Evolutionary conservation across 2,888 invertebrate species (phyloP).

Genomic region (Trachelus tabidus): DNA sequence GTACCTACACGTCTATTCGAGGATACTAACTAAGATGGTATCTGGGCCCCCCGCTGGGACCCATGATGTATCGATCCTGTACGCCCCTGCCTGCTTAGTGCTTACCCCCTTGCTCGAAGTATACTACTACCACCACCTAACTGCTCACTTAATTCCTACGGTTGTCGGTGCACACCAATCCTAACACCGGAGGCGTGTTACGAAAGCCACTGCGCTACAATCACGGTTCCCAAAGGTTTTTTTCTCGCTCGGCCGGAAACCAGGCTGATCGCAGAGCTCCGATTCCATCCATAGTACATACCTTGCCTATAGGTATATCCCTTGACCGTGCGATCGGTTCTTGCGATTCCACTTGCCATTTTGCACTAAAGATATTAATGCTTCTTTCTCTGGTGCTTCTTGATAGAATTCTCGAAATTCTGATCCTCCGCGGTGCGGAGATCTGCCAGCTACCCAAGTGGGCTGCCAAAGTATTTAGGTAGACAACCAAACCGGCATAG

Average conservation of each 20-base stretch:
- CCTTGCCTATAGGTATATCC: neutral
- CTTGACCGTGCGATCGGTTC: neutral
- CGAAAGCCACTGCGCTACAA: slow-evolving; percentile 18
- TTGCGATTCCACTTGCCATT: neutral
- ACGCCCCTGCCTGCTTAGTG: slow-evolving; percentile 49
- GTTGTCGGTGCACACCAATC: slow-evolving; percentile 27
- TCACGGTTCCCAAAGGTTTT: slow-evolving; percentile 3
- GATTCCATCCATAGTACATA: neutral
- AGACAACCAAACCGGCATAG: neutral
- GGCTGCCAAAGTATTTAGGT: neutral
- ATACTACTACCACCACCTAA: slow-evolving; percentile 24
- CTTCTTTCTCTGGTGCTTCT: neutral
- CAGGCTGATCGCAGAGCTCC: neutral
- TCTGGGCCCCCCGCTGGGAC: slow-evolving; percentile 57
- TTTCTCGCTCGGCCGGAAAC: neutral
- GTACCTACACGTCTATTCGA: slow-evolving; percentile 51
- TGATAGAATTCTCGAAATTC: neutral
- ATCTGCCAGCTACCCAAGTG: neutral
- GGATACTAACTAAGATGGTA: slow-evolving; percentile 56
- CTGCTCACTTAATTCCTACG: slow-evolving; percentile 27
- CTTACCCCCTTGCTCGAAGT: slow-evolving; percentile 13
- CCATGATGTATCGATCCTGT: slow-evolving; percentile 64
- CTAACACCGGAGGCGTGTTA: slow-evolving; percentile 27
- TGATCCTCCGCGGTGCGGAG: neutral
- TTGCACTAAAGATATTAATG: neutral